These are phyloP conservation scores for Muntiacus muntjak DNA, from an alignment of 2,113 vertebrate genomes.

Conservation along the genomic window DNA sequence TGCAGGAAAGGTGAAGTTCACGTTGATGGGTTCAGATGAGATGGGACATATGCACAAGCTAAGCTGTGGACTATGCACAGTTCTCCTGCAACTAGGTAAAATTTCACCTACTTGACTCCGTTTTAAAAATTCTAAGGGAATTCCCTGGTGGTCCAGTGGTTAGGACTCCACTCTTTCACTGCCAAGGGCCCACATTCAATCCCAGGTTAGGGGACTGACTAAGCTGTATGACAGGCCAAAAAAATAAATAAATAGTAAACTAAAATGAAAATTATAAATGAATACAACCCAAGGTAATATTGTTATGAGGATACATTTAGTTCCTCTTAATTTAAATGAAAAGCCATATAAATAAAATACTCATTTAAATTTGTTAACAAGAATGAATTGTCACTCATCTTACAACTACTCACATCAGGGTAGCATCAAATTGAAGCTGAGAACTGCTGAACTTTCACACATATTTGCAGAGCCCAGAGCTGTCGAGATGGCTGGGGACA, in stretches of 20 bases:
- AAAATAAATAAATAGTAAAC: background rate
- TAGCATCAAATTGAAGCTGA: background rate
- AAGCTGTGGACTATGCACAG: background rate
- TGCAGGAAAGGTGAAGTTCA: background rate
- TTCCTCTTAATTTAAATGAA: background rate
- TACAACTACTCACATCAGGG: background rate
- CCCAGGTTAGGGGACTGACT: background rate
- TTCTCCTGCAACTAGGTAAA: background rate
- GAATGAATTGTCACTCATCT: background rate
- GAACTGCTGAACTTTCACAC: background rate
- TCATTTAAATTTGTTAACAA: background rate
- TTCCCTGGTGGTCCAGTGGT: background rate
- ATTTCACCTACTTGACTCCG: background rate
- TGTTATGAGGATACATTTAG: background rate
- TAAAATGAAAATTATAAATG: background rate
- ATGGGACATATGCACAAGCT: background rate
- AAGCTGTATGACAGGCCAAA: rapidly evolving
- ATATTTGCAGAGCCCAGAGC: background rate
- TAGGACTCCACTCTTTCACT: background rate
- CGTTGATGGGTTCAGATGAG: background rate
- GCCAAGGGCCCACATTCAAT: background rate
- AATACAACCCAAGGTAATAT: background rate
- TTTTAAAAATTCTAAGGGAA: background rate
- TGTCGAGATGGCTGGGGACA: background rate
- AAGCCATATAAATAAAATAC: background rate